These are phyloP conservation scores for Leguminivora glycinivorella DNA, from an alignment of 1,140 invertebrate genomes.

Conservation along the genomic window DNA sequence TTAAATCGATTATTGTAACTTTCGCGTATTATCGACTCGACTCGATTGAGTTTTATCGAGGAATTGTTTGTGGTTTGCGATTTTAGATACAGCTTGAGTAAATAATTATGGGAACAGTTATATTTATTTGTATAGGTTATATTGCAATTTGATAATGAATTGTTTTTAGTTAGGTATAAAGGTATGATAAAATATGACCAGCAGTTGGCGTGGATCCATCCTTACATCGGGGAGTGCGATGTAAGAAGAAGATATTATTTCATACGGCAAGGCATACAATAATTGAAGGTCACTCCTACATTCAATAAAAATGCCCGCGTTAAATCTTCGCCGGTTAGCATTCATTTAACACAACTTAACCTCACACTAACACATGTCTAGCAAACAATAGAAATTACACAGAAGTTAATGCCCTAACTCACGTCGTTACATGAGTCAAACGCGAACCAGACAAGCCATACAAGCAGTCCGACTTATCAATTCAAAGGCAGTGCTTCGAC, in stretches of 20 bases:
- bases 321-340: neutral
- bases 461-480: constrained; percentile 61
- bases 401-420: constrained; percentile 66
- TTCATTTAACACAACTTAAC: constrained; percentile 12
- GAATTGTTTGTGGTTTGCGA: neutral
- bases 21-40: constrained; percentile 11
- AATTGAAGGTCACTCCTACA: neutral
- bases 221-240: too few relatives aligned
- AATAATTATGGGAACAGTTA: neutral
- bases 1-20: constrained; percentile 24
- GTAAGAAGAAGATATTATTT: constrained; percentile 1
- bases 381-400: constrained; percentile 59
- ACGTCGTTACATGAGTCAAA: constrained; percentile 70
- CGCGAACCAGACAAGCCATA: constrained; percentile 59
- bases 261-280: neutral
- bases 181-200: too few relatives aligned
- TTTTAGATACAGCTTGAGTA: neutral
- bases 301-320: neutral
- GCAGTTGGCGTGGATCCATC: too few relatives aligned
- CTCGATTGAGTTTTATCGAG: constrained; percentile 3
- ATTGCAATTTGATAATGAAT: neutral
- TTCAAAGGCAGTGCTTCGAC: constrained; percentile 64
- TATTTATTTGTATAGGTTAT: neutral
- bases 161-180: too few relatives aligned
- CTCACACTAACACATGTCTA: constrained; percentile 23